Conservation (phyloP, 1,140 invertebrate species). For the Hycleus cichorii region DNA sequence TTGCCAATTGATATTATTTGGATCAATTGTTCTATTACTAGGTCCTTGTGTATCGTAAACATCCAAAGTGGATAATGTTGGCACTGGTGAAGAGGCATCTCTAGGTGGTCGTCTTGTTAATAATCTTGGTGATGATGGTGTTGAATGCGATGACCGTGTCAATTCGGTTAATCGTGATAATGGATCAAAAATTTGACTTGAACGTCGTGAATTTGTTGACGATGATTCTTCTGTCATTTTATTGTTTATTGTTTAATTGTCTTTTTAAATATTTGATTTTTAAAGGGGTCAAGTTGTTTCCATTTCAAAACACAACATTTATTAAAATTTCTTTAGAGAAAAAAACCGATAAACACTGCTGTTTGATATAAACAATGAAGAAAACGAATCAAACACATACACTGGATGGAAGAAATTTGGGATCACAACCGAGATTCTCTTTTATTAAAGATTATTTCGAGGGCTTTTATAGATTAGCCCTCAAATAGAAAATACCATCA, state of each 20-base stretch:
- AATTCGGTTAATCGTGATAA: slow-evolving; percentile 59
- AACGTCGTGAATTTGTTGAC: slow-evolving; percentile 35
- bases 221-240: slow-evolving; percentile 24
- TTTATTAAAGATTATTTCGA: slow-evolving; percentile 4
- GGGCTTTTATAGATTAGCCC: not conserved
- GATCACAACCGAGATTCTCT: slow-evolving; percentile 21
- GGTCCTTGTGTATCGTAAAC: slow-evolving; percentile 25
- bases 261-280: not conserved
- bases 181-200: slow-evolving; percentile 74
- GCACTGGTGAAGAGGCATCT: slow-evolving; percentile 31
- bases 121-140: slow-evolving; percentile 60
- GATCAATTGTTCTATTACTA: slow-evolving; percentile 34
- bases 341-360: too few relatives aligned
- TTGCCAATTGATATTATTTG: slow-evolving; percentile 65
- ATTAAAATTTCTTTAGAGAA: not conserved
- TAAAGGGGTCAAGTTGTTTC: slow-evolving; percentile 24
- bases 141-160: slow-evolving; percentile 46
- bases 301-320: slow-evolving; percentile 18
- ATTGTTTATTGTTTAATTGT: too few relatives aligned
- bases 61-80: slow-evolving; percentile 43
- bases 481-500: slow-evolving; percentile 7
- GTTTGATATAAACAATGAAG: not conserved
- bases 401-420: slow-evolving; percentile 21
- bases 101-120: slow-evolving; percentile 48
- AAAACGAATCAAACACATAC: not conserved